Evolutionary conservation across 2,113 vertebrate species (phyloP).

Genomic region (Struthio camelus): DNA sequence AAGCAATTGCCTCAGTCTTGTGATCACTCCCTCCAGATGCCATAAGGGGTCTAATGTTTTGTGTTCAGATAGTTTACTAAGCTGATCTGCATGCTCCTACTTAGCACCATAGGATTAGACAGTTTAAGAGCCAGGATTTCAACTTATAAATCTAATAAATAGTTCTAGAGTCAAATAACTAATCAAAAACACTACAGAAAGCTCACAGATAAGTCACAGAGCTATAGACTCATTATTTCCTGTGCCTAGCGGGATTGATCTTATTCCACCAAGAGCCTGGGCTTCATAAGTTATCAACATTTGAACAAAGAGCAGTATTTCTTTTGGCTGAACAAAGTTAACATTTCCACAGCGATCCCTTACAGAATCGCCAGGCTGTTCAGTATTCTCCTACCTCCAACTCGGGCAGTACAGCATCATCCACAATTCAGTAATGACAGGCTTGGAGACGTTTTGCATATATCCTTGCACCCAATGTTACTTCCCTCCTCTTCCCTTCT

Average conservation of each 20-base stretch:
- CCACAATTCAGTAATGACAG: background rate
- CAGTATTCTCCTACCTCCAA: background rate
- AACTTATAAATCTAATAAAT: conserved; percentile 53
- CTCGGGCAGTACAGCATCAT: fast-evolving
- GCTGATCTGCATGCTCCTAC: conserved; percentile 68
- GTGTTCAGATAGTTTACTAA: conserved; percentile 55
- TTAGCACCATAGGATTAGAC: conserved; percentile 56
- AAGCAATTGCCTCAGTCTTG: background rate
- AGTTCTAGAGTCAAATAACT: conserved; percentile 56
- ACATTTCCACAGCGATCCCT: background rate
- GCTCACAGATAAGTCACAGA: background rate
- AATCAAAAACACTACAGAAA: conserved; percentile 31
- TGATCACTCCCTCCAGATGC: conserved; percentile 37
- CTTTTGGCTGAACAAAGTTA: background rate
- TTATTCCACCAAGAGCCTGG: background rate
- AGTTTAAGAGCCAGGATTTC: conserved; percentile 41
- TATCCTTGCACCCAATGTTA: background rate
- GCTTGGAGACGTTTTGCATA: background rate
- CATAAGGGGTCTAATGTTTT: conserved; percentile 7
- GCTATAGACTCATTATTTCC: background rate
- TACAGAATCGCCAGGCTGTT: background rate
- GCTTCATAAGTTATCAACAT: background rate
- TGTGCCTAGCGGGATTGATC: background rate
- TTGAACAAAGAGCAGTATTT: background rate
- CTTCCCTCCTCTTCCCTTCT: background rate